Percentiles rank a stretch among this genome's conserved stretches.
phyloP scores from a whole-genome alignment of 2,797 vertebrate genomes.

The Peromyscus aztecus region DNA sequence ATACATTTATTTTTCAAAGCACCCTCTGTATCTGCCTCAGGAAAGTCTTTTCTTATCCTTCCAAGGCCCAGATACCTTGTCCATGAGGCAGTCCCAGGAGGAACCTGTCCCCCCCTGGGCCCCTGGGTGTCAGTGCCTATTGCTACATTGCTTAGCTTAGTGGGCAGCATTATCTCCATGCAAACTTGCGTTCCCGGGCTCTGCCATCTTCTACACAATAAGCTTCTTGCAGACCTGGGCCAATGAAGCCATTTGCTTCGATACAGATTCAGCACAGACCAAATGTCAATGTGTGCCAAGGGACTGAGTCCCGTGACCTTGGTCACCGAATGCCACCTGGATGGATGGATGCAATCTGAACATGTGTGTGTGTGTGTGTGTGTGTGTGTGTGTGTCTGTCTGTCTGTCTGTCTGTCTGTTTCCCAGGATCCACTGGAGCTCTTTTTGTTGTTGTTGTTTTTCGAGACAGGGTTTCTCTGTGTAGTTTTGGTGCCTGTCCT shows the following conservation, averaged over 20 bases:
- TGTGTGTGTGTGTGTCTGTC: not conserved
- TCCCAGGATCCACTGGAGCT: too few species aligned
- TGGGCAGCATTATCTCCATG: not conserved
- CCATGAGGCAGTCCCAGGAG: not conserved
- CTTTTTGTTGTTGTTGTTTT: not conserved
- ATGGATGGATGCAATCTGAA: not conserved
- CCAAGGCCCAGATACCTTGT: not conserved
- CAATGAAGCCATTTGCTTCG: constrained; percentile 44
- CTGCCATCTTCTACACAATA: not conserved
- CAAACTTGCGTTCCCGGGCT: not conserved
- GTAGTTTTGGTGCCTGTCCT: too few species aligned
- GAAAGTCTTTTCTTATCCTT: not conserved
- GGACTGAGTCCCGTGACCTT: not conserved
- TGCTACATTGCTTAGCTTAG: not conserved
- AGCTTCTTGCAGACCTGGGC: constrained; percentile 44
- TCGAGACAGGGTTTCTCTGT: too few species aligned
- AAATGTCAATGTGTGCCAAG: not conserved
- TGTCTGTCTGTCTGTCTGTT: not conserved
- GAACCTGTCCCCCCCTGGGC: not conserved
- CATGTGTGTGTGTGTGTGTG: not conserved
- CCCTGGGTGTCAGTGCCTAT: not conserved
- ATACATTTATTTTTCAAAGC: not conserved
- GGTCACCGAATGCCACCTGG: not conserved
- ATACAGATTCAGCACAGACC: not conserved
- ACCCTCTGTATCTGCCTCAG: not conserved